Percentiles rank a stretch among this genome's conserved stretches.
Evolutionary conservation across 2,888 invertebrate genomes (phyloP).

Genomic region (Tanaodytes sp.): DNA sequence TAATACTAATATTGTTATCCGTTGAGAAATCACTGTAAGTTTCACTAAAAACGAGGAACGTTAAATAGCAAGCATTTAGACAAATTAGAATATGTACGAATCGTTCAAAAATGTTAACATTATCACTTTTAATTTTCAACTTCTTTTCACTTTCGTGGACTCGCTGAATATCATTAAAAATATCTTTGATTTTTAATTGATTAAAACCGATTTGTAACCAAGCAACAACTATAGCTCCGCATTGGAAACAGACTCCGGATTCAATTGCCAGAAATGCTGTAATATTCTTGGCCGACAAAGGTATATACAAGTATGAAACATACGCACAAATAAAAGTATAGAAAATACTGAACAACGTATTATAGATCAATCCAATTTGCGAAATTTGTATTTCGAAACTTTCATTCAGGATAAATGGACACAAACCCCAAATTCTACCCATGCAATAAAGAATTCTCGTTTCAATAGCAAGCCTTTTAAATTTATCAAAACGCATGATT

Average conservation of each 20-base stretch:
- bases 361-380: conserved; percentile 1
- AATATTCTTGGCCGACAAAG: not conserved
- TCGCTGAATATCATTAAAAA: conserved; percentile 8
- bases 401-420: conserved; percentile 14
- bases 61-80: conserved; percentile 8
- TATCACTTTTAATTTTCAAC: conserved; percentile 9
- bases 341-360: not conserved
- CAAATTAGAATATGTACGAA: not conserved
- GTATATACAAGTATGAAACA: not conserved
- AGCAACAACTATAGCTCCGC: conserved; percentile 20
- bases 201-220: conserved; percentile 31
- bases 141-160: conserved; percentile 19
- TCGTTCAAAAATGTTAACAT: not conserved
- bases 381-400: conserved; percentile 1
- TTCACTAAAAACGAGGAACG: not conserved
- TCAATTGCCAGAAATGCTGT: conserved; percentile 21
- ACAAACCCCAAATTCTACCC: conserved; percentile 26
- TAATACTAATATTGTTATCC: not conserved
- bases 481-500: no score
- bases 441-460: conserved; percentile 20
- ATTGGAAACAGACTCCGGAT: conserved; percentile 26
- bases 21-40: not conserved
- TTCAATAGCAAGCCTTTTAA: not conserved
- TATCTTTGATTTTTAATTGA: conserved; percentile 19
- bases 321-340: conserved; percentile 11